phyloP scores from a whole-genome alignment of 2,888 invertebrate species.

The Sialis fuliginosa region DNA sequence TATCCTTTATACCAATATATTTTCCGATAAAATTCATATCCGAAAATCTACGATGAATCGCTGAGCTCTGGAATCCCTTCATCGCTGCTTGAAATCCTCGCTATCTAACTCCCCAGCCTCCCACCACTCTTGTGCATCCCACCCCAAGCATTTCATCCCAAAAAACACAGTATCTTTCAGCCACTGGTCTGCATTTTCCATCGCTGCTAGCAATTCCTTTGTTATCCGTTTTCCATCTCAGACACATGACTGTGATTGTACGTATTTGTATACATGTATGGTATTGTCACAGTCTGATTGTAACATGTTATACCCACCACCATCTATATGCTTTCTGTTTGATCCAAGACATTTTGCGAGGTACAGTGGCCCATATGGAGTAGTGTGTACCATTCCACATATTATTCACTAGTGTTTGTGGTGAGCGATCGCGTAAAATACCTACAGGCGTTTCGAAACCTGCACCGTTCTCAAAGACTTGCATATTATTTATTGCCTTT shows the following conservation, averaged over 20 bases:
- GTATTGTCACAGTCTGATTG: conserved; percentile 15
- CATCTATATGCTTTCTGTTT: conserved; percentile 30
- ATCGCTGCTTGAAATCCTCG: too few relatives aligned
- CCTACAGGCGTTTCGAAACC: conserved; percentile 20
- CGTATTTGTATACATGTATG: background rate
- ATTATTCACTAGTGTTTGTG: conserved; percentile 6
- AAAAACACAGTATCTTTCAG: background rate
- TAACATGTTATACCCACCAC: conserved; percentile 23
- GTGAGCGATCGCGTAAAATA: conserved; percentile 20
- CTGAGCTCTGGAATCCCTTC: too few relatives aligned
- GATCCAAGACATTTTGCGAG: conserved; percentile 26
- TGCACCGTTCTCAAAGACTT: conserved; percentile 22
- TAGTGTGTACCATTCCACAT: conserved; percentile 8
- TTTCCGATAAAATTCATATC: too few relatives aligned
- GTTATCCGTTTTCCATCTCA: conserved; percentile 22
- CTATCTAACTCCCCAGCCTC: too few relatives aligned
- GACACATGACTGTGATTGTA: conserved; percentile 15
- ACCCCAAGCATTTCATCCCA: too few relatives aligned
- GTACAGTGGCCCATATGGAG: conserved; percentile 17
- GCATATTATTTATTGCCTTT: conserved; percentile 30
- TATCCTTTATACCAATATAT: too few relatives aligned
- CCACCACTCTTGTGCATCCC: too few relatives aligned
- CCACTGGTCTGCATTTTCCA: conserved; percentile 11
- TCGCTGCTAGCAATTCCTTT: conserved; percentile 23
- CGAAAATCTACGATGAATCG: too few relatives aligned